phyloP scores from a whole-genome alignment of 2,797 vertebrate species.

The Liasis olivaceus region DNA sequence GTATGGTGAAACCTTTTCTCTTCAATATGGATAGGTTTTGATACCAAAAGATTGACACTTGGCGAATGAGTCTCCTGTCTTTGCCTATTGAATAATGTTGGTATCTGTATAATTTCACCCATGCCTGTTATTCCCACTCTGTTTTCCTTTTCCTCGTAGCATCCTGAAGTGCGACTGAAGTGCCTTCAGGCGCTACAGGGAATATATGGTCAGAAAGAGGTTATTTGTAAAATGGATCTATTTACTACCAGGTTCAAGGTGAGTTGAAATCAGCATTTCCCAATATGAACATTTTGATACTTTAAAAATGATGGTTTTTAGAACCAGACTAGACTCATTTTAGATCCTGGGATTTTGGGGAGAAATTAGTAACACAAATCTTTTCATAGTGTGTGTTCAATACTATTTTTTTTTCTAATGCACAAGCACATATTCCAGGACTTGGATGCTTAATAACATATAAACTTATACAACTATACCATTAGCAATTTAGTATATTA shows the following conservation, averaged over 20 bases:
- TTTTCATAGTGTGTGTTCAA: slow-evolving; percentile 7
- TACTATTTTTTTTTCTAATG: neutral
- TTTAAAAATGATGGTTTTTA: slow-evolving; percentile 14
- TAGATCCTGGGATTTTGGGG: slow-evolving; percentile 17
- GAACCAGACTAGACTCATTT: slow-evolving; percentile 20
- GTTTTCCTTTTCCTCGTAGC: slow-evolving; percentile 69
- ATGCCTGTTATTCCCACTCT: neutral
- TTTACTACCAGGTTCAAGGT: slow-evolving; percentile 93
- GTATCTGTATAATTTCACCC: neutral
- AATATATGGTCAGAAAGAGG: slow-evolving; percentile 81
- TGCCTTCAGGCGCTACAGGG: slow-evolving; percentile 84
- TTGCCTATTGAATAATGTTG: neutral
- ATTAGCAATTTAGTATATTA: neutral
- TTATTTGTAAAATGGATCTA: slow-evolving; percentile 85
- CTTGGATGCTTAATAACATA: neutral
- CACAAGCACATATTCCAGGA: neutral
- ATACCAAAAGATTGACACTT: neutral
- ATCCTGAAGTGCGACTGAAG: slow-evolving; percentile 88
- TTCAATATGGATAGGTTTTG: neutral
- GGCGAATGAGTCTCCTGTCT: neutral
- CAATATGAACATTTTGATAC: neutral
- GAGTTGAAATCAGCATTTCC: slow-evolving; percentile 43
- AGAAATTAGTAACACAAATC: neutral
- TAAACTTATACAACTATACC: neutral
- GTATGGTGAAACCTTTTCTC: neutral